These are phyloP conservation scores for Schlechtendalia chinensis DNA, from an alignment of 1,140 invertebrate species.

Conservation along the genomic window DNA sequence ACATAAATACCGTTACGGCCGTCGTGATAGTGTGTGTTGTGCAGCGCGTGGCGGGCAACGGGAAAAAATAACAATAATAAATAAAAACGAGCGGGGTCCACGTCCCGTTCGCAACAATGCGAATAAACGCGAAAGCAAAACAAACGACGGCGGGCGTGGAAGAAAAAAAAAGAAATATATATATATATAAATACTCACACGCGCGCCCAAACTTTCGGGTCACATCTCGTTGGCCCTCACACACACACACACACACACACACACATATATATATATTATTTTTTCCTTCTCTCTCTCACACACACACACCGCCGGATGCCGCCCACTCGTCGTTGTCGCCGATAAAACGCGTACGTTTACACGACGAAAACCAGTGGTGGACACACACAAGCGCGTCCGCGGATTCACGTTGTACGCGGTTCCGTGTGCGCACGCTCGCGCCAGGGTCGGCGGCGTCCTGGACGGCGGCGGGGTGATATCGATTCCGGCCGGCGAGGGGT, in stretches of 20 bases:
- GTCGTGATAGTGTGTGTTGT: neutral
- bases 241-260: neutral
- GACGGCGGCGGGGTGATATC: conserved; percentile 24
- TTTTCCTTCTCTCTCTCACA: neutral
- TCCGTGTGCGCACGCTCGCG: neutral
- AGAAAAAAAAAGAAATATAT: neutral
- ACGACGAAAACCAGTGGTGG: conserved; percentile 30
- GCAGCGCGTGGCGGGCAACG: neutral
- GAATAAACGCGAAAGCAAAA: conserved; percentile 43
- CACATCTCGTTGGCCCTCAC: conserved; percentile 26
- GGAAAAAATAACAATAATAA: conserved; percentile 44
- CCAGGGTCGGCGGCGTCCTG: neutral
- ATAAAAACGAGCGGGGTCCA: conserved; percentile 36
- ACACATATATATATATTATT: neutral
- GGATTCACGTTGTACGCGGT: too few relatives aligned
- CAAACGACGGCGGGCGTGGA: conserved; percentile 12
- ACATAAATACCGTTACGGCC: too few relatives aligned
- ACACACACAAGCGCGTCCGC: too few relatives aligned
- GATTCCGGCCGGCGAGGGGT: conserved; percentile 23
- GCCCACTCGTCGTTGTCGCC: neutral
- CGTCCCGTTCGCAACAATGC: conserved; percentile 33
- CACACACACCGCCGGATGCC: neutral
- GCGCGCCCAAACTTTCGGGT: conserved; percentile 33
- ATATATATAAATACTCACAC: neutral
- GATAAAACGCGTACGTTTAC: conserved; percentile 45